Evolutionary conservation across 2,888 invertebrate species (phyloP).

Genomic region (Lasioglossum oenotherae): DNA sequence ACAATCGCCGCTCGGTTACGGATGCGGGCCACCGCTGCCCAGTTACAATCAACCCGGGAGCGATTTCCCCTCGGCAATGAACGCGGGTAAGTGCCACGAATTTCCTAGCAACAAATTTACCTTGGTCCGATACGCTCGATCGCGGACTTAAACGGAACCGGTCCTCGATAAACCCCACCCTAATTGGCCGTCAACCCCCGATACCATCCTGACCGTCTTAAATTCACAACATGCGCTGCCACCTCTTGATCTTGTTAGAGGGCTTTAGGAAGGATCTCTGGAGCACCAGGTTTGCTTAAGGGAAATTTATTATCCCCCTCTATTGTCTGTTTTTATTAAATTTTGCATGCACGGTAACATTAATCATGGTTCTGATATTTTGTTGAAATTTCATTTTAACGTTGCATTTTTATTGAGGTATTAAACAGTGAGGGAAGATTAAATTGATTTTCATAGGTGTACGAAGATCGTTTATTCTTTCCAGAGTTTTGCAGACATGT

Average conservation of each 20-base stretch:
- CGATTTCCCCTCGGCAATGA: neutral
- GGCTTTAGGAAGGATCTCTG: neutral
- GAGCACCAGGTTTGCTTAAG: neutral
- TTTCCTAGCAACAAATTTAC: constrained; percentile 22
- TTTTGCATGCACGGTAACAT: neutral
- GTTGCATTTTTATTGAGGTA: neutral
- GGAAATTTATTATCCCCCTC: neutral
- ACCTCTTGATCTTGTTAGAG: neutral
- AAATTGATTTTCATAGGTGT: neutral
- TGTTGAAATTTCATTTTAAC: neutral
- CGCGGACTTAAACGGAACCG: neutral
- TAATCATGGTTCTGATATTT: neutral
- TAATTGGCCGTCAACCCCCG: neutral
- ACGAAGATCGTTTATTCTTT: neutral
- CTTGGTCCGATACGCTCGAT: neutral
- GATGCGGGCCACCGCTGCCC: neutral
- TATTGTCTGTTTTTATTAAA: neutral
- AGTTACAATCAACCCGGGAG: constrained; percentile 16
- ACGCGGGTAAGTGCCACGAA: constrained; percentile 26
- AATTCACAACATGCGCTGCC: neutral
- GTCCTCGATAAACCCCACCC: neutral
- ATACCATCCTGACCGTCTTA: neutral
- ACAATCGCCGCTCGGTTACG: constrained; percentile 10
- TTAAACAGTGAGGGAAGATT: neutral
- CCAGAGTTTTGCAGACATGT: no score